Evolutionary conservation across 1,140 invertebrate species (phyloP).

Genomic region (Diuraphis noxia): DNA sequence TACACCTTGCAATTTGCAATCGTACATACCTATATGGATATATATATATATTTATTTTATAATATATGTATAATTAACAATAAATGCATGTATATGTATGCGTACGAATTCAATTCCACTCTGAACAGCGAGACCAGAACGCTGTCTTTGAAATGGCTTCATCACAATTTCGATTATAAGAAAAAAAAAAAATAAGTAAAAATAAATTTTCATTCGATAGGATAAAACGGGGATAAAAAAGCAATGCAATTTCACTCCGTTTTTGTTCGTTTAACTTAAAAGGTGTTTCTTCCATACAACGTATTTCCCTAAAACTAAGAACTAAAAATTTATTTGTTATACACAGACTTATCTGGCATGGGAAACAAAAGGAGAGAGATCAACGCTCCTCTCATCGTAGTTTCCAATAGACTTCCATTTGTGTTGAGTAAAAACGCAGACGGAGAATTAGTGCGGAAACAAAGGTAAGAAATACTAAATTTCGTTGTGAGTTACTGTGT

Average conservation of each 20-base stretch:
- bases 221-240: neutral
- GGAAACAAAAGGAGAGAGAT: constrained; percentile 50
- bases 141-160: constrained; percentile 32
- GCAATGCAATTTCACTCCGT: neutral
- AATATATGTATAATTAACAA: neutral
- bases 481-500: neutral
- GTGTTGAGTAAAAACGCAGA: constrained; percentile 75
- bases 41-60: neutral
- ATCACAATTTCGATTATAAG: constrained; percentile 45
- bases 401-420: constrained; percentile 87
- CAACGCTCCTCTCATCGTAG: constrained; percentile 72
- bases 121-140: neutral
- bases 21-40: neutral
- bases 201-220: constrained; percentile 18
- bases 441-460: constrained; percentile 69
- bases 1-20: constrained; percentile 24
- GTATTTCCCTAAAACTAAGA: neutral
- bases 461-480: constrained; percentile 71
- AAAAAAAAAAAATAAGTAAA: constrained; percentile 30
- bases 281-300: neutral
- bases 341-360: constrained; percentile 31
- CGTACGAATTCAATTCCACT: constrained; percentile 37
- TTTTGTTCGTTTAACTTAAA: neutral
- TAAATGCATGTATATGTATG: neutral
- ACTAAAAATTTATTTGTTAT: neutral